phyloP scores from a whole-genome alignment of 2,888 invertebrate species.

The Apodemia duryi region DNA sequence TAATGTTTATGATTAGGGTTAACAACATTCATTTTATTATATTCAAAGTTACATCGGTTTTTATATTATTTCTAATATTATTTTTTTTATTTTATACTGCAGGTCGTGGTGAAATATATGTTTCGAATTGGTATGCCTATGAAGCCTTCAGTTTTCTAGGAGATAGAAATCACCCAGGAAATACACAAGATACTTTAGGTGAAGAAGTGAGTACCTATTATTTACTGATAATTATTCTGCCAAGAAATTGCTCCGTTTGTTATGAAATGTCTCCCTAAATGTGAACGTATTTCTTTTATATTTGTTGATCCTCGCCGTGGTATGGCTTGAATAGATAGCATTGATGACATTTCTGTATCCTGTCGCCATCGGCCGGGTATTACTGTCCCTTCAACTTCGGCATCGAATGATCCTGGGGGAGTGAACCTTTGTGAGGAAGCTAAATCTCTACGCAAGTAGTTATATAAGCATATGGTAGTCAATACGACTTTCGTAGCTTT shows the following conservation, averaged over 20 bases:
- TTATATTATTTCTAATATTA: slow-evolving; percentile 17
- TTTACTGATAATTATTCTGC: slow-evolving; percentile 25
- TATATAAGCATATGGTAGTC: slow-evolving; percentile 26
- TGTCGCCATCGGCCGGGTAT: slow-evolving; percentile 29
- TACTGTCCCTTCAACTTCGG: slow-evolving; percentile 27
- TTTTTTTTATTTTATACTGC: slow-evolving; percentile 16
- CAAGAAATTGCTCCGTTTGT: slow-evolving; percentile 28
- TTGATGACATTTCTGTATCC: slow-evolving; percentile 28
- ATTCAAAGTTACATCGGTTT: slow-evolving; percentile 19
- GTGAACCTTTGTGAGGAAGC: slow-evolving; percentile 26
- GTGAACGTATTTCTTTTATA: slow-evolving; percentile 29
- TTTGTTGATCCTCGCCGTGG: slow-evolving; percentile 27
- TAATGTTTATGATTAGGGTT: slow-evolving; percentile 21
- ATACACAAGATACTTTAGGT: slow-evolving; percentile 24
- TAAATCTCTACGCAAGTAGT: slow-evolving; percentile 27
- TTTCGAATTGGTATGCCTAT: slow-evolving; percentile 20
- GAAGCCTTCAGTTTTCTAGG: slow-evolving; percentile 20
- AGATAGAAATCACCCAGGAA: slow-evolving; percentile 21
- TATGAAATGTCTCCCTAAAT: slow-evolving; percentile 30
- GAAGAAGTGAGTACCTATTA: slow-evolving; percentile 18
- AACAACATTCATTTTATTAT: slow-evolving; percentile 20
- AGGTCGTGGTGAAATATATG: slow-evolving; percentile 20
- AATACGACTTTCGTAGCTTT: slow-evolving; percentile 26
- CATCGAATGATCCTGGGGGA: slow-evolving; percentile 28
- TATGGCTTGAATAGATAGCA: slow-evolving; percentile 28